phyloP scores from a whole-genome alignment of 2,888 invertebrate genomes.

The Alentia gelatinosa region DNA sequence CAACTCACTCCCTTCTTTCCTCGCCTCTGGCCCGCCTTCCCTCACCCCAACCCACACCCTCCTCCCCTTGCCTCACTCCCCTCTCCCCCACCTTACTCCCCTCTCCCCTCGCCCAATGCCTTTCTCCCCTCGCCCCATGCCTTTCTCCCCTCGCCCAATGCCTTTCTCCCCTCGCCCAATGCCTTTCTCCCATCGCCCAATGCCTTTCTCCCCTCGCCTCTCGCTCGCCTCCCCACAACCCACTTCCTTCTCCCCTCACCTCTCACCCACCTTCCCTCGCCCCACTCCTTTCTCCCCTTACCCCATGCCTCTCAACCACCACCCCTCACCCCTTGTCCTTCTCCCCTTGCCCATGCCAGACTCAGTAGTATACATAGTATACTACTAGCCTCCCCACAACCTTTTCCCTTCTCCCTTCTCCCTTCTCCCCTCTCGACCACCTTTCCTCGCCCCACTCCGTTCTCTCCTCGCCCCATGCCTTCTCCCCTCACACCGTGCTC shows the following conservation, averaged over 20 bases:
- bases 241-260: not conserved
- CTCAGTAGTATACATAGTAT: no score
- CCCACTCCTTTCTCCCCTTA: not conserved
- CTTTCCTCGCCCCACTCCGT: not conserved
- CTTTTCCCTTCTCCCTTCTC: not conserved
- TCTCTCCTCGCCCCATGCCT: not conserved
- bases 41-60: no score
- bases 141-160: not conserved
- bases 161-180: not conserved
- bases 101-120: not conserved
- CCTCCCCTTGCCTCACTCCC: not conserved
- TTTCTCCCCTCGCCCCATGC: not conserved
- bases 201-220: not conserved
- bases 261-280: no score
- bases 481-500: not conserved
- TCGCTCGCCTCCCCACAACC: not conserved
- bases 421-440: not conserved
- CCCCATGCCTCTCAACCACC: no score
- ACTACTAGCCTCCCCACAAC: not conserved
- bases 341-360: no score
- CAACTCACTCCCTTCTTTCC: not conserved
- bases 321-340: no score
- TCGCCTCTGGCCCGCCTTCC: not conserved
- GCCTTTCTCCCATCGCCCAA: not conserved
- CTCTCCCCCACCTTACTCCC: not conserved